Evolutionary conservation across 2,113 vertebrate species (phyloP).

Genomic region (Callorhinus ursinus): DNA sequence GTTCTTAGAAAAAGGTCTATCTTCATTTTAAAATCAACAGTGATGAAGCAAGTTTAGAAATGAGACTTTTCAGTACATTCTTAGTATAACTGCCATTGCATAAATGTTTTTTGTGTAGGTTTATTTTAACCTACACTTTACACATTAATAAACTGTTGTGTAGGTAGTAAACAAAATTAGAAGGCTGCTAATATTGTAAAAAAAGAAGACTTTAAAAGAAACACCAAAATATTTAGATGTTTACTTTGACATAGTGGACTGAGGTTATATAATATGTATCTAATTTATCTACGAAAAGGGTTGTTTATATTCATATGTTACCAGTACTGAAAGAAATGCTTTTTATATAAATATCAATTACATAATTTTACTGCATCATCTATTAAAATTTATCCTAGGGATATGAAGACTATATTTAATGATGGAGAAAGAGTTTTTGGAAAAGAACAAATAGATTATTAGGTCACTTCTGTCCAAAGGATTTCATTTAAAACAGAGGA

Average conservation of each 20-base stretch:
- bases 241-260: background rate
- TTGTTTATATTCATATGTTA: background rate
- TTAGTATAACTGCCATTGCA: background rate
- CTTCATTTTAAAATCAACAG: conserved; percentile 45
- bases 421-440: background rate
- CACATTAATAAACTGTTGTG: conserved; percentile 66
- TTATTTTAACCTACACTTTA: conserved; percentile 72
- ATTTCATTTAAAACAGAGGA: background rate
- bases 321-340: background rate
- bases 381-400: background rate
- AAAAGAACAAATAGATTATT: background rate
- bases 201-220: conserved; percentile 36
- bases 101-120: background rate
- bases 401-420: background rate
- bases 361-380: background rate
- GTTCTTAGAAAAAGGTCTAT: background rate
- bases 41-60: conserved; percentile 18
- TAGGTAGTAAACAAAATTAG: conserved; percentile 38
- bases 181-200: conserved; percentile 56
- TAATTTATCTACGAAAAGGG: background rate
- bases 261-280: background rate
- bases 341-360: background rate
- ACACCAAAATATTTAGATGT: background rate
- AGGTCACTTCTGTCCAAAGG: background rate
- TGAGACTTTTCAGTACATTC: background rate